Conservation (phyloP, 2,113 vertebrate species). For the Penelope pileata region DNA sequence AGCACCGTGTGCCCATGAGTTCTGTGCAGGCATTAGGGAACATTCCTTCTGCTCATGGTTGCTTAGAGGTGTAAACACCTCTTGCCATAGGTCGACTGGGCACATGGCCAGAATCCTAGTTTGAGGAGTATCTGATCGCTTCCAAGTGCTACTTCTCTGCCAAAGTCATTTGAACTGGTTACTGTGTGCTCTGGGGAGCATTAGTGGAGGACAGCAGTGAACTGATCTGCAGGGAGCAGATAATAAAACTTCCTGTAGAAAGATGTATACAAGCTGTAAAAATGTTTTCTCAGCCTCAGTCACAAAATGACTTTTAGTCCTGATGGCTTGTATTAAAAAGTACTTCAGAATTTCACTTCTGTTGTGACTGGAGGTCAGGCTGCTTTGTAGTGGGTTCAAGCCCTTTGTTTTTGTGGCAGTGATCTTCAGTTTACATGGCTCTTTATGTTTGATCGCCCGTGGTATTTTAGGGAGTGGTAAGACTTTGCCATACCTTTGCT, state of each 20-base stretch:
- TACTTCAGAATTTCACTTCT: background rate
- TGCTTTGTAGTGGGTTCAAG: background rate
- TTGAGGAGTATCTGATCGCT: background rate
- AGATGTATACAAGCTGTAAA: background rate
- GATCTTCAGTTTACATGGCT: background rate
- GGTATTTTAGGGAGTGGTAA: background rate
- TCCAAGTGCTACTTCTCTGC: background rate
- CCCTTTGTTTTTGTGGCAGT: background rate
- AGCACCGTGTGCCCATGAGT: background rate
- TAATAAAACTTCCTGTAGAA: background rate
- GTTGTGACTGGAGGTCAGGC: background rate
- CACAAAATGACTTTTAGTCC: background rate
- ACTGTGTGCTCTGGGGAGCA: background rate
- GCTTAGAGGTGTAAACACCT: background rate
- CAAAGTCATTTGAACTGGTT: background rate
- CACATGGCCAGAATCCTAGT: background rate
- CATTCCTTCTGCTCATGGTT: background rate
- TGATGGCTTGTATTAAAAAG: background rate
- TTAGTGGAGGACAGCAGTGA: background rate
- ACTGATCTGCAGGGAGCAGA: background rate
- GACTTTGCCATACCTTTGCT: background rate
- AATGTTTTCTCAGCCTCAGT: background rate
- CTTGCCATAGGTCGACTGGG: background rate
- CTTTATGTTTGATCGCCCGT: background rate
- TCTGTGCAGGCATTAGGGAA: background rate